phyloP scores from a whole-genome alignment of 2,797 vertebrate species.

The Eulemur mongoz region DNA sequence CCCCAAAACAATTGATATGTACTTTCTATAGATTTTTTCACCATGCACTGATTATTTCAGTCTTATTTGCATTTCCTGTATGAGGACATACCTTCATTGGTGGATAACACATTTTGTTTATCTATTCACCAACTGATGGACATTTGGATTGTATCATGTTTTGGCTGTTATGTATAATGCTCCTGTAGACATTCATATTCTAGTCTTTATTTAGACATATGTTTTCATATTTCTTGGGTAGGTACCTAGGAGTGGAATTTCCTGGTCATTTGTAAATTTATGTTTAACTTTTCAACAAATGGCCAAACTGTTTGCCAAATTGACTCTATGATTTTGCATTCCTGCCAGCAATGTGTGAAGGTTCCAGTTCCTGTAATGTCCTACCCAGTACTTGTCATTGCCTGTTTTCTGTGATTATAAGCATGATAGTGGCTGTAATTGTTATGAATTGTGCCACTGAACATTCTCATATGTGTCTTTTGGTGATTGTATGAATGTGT shows the following conservation, averaged over 20 bases:
- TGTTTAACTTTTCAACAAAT: slow-evolving; percentile 24
- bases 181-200: neutral
- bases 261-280: neutral
- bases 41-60: neutral
- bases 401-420: neutral
- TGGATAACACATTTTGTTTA: neutral
- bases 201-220: neutral
- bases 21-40: neutral
- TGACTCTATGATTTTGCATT: neutral
- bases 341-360: neutral
- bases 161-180: neutral
- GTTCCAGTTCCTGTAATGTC: neutral
- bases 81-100: neutral
- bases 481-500: neutral
- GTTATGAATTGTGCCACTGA: neutral
- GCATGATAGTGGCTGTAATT: neutral
- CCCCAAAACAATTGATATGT: neutral
- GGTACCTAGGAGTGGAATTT: neutral
- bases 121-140: neutral
- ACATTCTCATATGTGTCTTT: neutral
- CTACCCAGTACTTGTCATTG: neutral
- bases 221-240: neutral
- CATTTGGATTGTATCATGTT: neutral
- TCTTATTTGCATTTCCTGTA: neutral
- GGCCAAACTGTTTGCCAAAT: neutral